Conservation (phyloP, 2,888 invertebrate species). For the Pollenia griseotomentosa region DNA sequence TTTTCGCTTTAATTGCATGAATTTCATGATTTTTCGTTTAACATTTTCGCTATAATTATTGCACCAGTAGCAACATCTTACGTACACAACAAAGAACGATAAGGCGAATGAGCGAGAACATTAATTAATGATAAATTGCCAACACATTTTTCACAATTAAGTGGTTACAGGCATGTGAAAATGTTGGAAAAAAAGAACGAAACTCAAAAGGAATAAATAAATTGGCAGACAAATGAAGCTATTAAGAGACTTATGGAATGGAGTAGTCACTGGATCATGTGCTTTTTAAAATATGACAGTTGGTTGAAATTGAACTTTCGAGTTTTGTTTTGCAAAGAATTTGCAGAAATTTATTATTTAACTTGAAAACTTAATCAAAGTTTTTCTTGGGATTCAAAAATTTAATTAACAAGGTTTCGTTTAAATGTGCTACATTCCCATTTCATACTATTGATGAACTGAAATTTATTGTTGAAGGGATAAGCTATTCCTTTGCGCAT, state of each 20-base stretch:
- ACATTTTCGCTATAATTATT: conserved; percentile 48
- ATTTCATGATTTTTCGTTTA: conserved; percentile 41
- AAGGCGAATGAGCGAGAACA: conserved; percentile 23
- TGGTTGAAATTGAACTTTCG: background rate
- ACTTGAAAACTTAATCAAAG: too few species aligned
- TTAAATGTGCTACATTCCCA: too few species aligned
- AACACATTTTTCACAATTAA: conserved; percentile 59
- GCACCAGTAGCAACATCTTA: conserved; percentile 37
- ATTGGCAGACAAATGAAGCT: conserved; percentile 33
- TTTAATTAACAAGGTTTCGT: too few species aligned
- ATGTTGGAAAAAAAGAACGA: conserved; percentile 10
- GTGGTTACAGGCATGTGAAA: conserved; percentile 42
- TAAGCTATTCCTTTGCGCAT: too few species aligned
- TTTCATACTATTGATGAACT: too few species aligned
- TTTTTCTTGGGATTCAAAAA: too few species aligned
- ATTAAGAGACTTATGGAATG: background rate
- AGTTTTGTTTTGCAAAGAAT: background rate
- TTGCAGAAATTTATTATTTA: too few species aligned
- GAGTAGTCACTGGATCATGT: background rate
- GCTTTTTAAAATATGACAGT: conserved; percentile 31
- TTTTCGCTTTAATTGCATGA: conserved; percentile 46
- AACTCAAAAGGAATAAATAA: conserved; percentile 35
- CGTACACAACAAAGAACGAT: background rate
- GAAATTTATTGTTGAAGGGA: too few species aligned
- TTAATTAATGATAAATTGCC: conserved; percentile 67